Evolutionary conservation across 2,797 vertebrate genomes (phyloP), one percentile per base, ranked within the genome.

Genomic region (Sebastes baramenuke): DNA sequence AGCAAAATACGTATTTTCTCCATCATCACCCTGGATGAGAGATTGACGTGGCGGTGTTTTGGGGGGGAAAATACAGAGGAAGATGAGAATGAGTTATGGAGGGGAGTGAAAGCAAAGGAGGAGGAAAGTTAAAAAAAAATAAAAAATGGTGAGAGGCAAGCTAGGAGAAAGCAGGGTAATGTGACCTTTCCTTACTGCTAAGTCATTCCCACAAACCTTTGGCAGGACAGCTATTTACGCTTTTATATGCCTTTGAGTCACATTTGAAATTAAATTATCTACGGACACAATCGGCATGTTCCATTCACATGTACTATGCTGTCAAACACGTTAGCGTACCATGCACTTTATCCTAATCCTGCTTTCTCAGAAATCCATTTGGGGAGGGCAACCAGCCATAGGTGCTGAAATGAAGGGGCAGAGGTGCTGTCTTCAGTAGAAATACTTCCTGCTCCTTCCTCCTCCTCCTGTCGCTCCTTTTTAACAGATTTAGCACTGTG

Each of bases 351-450:
- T 34, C 68, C 82, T 87, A 86, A 89, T 90, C 88, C 91, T 8
- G 2, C 74, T 84, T 91, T 82, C 89, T 87, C 85, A 72, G 83
- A 88, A 92, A 89, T 79, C 76, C 83, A 81, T 88, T 88, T 86
- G 62, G 55, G 22, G 77, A 75, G 49, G 84, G 83, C 86, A 85
- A 16, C 70, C 67, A 79, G 86, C 84, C 87, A 79, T 75, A 88
- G 81, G 84, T 88, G 86, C 72, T 83, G 74, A 84, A 90, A 67
- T 59, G 10, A 75, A 80, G 38, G 38, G 30, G 55, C 72, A 84
- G 73, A 72, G 81, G 76, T 67, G 79, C 82, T 61, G 79, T 84
- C 69, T 86, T 14, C 65, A 65, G 42, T 38, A 58, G 69, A 73
- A 83, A 69, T 56, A 25, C 70, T 59, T 81, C 67, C 75, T 86